Evolutionary conservation across 2,888 invertebrate species (phyloP), one percentile per base, ranked within the genome.

Genomic region (Drosophila melanosoma): DNA sequence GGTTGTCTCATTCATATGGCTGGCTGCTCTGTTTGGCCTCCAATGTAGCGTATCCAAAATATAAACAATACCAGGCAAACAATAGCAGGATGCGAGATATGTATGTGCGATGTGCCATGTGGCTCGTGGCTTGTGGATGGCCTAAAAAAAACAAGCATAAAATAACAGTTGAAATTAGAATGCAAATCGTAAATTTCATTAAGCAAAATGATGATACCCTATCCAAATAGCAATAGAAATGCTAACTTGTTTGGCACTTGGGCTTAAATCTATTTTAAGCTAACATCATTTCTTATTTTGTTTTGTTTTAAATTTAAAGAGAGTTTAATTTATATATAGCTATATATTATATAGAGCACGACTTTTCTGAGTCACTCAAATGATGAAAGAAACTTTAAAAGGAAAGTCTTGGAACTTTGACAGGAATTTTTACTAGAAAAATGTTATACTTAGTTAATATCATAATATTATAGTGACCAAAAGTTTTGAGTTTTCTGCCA

Each of bases 41-140:
- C 38, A 36, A 35, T 8, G 48, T 42, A 48, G 15, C 33, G 23
- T 52, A 59, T 54, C 49, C 48, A 23, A 58, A 74, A 66, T 40
- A 65, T 56, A 70, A 78, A 70, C 68, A 78, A 59, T 53, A 58
- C 23, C 20, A 40, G 23, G 38, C 51, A 57, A 62, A 74, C 69
- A 74, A 67, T 76, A 48, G 23, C 54, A 67, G 45, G 61, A 72
- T 59, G 33, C 54, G 4, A 48, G 51, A 48, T 56, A 23, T 38
- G 38, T 40, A 1, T 48, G 45, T 36, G 45, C 7, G 12, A 29
- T 52, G 32, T 48, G 20, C 32, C 33, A 59, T 23, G 20, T 63
- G 65, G 54, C 67, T 45, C 8, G 23, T 8, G 6, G 54, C 68
- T 54, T 65, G 64, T 36, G 36, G 11, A 23, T 11, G 38, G 52